phyloP scores from a whole-genome alignment of 1,140 invertebrate genomes.

The Anastatus disparis region DNA sequence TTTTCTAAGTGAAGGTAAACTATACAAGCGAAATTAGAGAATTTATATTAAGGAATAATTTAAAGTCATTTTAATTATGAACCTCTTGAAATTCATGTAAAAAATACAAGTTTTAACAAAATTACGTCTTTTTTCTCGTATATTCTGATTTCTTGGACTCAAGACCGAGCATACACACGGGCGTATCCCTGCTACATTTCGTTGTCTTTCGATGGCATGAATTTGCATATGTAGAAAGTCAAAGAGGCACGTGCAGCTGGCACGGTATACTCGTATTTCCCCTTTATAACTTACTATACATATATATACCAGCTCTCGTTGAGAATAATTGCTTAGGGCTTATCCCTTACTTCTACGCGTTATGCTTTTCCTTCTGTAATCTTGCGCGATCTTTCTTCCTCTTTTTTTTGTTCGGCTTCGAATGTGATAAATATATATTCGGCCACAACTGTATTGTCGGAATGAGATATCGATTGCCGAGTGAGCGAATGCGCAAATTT shows the following conservation, averaged over 20 bases:
- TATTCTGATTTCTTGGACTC: not conserved
- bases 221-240: conserved; percentile 20
- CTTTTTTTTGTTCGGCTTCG: not conserved
- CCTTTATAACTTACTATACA: not conserved
- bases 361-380: no score
- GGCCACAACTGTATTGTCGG: conserved; percentile 7
- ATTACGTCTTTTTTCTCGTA: no score
- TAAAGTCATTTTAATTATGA: no score
- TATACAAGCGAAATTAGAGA: no score
- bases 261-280: not conserved
- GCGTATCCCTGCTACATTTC: not conserved
- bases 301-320: not conserved
- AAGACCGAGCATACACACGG: not conserved
- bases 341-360: no score
- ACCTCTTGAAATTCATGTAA: no score
- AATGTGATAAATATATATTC: conserved; percentile 26
- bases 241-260: not conserved
- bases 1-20: no score
- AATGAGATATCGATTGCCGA: no score
- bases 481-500: no score
- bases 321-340: conserved; percentile 23
- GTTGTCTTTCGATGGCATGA: conserved; percentile 1
- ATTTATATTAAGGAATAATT: no score
- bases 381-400: no score
- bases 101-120: no score